phyloP scores from a whole-genome alignment of 2,113 vertebrate species.

The Garra rufa region DNA sequence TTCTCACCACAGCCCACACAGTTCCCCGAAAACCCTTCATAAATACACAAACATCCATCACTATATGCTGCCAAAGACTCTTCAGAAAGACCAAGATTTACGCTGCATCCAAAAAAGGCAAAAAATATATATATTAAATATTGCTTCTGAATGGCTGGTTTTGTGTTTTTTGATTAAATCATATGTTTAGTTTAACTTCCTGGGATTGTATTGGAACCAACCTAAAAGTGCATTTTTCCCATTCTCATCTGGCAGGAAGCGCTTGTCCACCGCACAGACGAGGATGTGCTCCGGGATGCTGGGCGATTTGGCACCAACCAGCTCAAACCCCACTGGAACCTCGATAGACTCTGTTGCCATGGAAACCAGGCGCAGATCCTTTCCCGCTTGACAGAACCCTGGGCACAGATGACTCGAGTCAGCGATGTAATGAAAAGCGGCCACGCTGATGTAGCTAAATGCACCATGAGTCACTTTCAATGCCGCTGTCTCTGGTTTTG shows the following conservation, averaged over 20 bases:
- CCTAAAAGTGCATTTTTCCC: constrained; percentile 99
- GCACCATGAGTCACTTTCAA: not conserved
- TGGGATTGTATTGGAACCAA: constrained; percentile 68
- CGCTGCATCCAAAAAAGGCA: not conserved
- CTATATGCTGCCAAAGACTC: not conserved
- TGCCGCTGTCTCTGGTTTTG: not conserved
- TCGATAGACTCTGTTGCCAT: constrained; percentile 90
- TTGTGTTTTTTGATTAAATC: too few relatives aligned
- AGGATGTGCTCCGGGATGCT: constrained; percentile 95
- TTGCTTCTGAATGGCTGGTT: too few relatives aligned
- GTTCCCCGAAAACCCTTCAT: constrained; percentile 95
- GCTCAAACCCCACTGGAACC: constrained; percentile 91
- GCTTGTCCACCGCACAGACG: constrained; percentile 94
- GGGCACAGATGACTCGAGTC: constrained; percentile 42
- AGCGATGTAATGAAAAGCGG: not conserved
- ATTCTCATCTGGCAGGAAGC: constrained; percentile 96
- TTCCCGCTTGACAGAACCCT: constrained; percentile 99
- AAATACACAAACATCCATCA: constrained; percentile 36
- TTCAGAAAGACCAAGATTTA: not conserved
- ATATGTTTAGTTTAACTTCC: too few relatives aligned
- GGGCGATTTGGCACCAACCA: constrained; percentile 96
- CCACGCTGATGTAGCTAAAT: not conserved
- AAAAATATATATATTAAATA: too few relatives aligned
- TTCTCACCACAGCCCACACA: constrained; percentile 98
- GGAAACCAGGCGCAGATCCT: constrained; percentile 94